Evolutionary conservation across 2,888 invertebrate genomes (phyloP), one percentile per base, ranked within the genome.

Genomic region (Meiosimyza decipiens): DNA sequence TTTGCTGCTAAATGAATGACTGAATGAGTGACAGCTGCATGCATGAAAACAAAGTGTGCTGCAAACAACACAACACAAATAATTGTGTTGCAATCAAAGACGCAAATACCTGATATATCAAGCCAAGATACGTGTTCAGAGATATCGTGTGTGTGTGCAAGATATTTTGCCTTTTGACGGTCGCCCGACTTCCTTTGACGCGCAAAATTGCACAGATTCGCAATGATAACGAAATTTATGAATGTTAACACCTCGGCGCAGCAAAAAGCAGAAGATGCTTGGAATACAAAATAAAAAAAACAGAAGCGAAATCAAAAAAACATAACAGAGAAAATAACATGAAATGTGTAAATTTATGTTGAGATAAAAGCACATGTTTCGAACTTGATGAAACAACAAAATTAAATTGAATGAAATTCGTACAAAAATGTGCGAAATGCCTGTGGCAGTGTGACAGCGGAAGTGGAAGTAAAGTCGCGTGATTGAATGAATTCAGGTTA

Each of bases 121-220:
- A 15, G 28, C 18, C 15, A 33, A 12, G 60, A 60, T 60, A 28
- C n/a, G 40, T 40, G 40, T 5, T 6, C 57, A 57, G 12, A 28
- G 28, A 60, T 60, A 40, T 7, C 40, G 40, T 40, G 40, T 40
- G 40, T 40, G 16, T 47, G 15, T 63, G 63, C 11, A 7, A 18
- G 63, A 47, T 63, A 12, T 40, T 40, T n/a, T 50, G n/a, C 50
- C 51, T 55, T 67, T 67, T 67, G 67, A 67, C 67, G 67, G 68
- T 69, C 68, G 28, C 28, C 68, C 33, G 68, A 69, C 59, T 69
- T 69, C 68, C 68, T 69, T 49, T 69, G 50, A 60, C 68, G 68
- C 68, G 68, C 59, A 59, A 68, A 68, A 28, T 57, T 67, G 67
- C 55, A 47, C 67, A 67, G 67, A 47, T 55, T 57, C 40, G 22